A percentile compares a stretch with the other conserved stretches of the same genome.
These are phyloP conservation scores for Ctenopoma kingsleyae DNA, from an alignment of 2,797 vertebrate genomes.

Conservation along the genomic window DNA sequence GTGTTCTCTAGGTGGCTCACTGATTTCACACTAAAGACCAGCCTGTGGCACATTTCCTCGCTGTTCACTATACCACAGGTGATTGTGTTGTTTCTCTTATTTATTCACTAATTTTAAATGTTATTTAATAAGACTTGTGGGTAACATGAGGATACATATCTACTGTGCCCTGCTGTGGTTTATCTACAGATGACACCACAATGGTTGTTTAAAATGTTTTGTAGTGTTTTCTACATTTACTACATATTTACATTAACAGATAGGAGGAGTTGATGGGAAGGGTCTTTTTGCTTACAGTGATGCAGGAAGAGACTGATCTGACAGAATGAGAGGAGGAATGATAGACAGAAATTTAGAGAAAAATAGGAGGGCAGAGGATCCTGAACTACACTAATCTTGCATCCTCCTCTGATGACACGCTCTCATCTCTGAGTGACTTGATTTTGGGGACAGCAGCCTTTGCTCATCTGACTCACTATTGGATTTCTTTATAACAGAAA, in stretches of 20 bases:
- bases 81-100: slow-evolving; percentile 5
- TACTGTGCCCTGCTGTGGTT: slow-evolving; percentile 10
- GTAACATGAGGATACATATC: slow-evolving; percentile 1
- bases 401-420: slow-evolving; percentile 65
- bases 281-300: slow-evolving; percentile 48
- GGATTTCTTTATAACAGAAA: not conserved
- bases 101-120: slow-evolving; percentile 23
- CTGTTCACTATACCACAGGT: not conserved
- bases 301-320: slow-evolving; percentile 12
- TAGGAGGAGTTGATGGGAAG: slow-evolving; percentile 52
- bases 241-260: slow-evolving; percentile 66
- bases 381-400: slow-evolving; percentile 58
- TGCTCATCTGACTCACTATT: slow-evolving; percentile 32
- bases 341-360: slow-evolving; percentile 26
- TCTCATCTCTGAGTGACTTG: slow-evolving; percentile 47
- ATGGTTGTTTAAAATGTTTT: slow-evolving; percentile 48
- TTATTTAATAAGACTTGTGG: slow-evolving; percentile 11
- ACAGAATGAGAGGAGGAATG: slow-evolving; percentile 10
- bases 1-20: slow-evolving; percentile 18
- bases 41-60: slow-evolving; percentile 15
- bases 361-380: slow-evolving; percentile 43
- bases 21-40: slow-evolving; percentile 26
- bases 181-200: slow-evolving; percentile 27
- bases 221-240: slow-evolving; percentile 45
- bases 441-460: slow-evolving; percentile 59